Percentiles rank a stretch among this genome's conserved stretches.
Conservation (phyloP, 2,888 invertebrate genomes). For the Capitulum mitella region DNA sequence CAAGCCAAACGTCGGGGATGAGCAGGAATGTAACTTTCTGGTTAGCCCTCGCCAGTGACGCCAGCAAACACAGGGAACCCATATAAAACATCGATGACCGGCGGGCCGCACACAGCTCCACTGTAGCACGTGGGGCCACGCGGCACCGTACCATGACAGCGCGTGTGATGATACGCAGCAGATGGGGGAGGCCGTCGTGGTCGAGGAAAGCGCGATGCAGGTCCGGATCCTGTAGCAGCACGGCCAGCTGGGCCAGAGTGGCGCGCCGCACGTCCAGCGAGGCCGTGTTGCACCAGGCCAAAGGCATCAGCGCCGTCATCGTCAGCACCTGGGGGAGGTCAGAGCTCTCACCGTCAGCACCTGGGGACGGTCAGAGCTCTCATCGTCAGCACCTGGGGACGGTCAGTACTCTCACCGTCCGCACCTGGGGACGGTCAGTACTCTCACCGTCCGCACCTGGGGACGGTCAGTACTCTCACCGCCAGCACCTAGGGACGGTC, state of each 20-base stretch:
- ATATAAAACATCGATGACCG: too few relatives aligned
- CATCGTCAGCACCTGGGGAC: too few relatives aligned
- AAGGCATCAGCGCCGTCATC: slow-evolving; percentile 7
- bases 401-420: too few relatives aligned
- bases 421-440: not conserved
- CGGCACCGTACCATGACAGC: slow-evolving; percentile 30
- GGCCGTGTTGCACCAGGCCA: slow-evolving; percentile 18
- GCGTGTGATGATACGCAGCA: slow-evolving; percentile 26
- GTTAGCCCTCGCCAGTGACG: too few relatives aligned
- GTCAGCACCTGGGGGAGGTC: not conserved
- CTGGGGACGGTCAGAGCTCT: not conserved
- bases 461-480: too few relatives aligned
- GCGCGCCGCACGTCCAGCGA: slow-evolving; percentile 28
- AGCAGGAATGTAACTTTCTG: too few relatives aligned
- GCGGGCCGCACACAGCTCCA: too few relatives aligned
- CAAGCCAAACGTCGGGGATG: too few relatives aligned
- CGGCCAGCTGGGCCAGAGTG: slow-evolving; percentile 32
- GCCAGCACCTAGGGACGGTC: too few relatives aligned
- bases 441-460: not conserved
- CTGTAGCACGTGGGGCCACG: too few relatives aligned
- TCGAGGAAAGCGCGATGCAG: slow-evolving; percentile 30
- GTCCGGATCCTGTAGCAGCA: slow-evolving; percentile 30
- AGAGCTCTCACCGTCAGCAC: not conserved
- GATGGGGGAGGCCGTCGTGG: slow-evolving; percentile 30
- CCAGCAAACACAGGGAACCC: too few relatives aligned